phyloP scores from a whole-genome alignment of 1,140 invertebrate species.

The Brachionus manjavacas region DNA sequence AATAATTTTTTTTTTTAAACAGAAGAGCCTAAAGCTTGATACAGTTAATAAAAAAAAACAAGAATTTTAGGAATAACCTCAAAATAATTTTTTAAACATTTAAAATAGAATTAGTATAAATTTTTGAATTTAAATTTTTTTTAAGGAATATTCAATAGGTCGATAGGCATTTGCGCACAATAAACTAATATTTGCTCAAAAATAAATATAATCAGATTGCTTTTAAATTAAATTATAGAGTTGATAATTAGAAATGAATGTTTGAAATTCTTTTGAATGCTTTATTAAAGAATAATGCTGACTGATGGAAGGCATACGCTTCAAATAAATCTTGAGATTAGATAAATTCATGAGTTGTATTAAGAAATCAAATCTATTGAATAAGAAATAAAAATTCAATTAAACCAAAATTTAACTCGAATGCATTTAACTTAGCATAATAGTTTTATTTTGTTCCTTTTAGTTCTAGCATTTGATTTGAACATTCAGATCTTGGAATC shows the following conservation, averaged over 20 bases:
- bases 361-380: background rate
- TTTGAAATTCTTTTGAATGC: background rate
- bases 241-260: background rate
- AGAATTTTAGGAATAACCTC: too few relatives aligned
- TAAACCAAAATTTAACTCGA: background rate
- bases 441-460: background rate
- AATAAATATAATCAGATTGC: background rate
- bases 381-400: constrained; percentile 1
- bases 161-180: background rate
- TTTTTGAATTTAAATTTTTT: background rate
- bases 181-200: background rate
- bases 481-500: background rate
- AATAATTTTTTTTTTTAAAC: too few relatives aligned
- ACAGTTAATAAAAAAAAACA: too few relatives aligned
- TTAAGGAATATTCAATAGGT: background rate
- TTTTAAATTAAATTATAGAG: constrained; percentile 1
- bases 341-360: background rate
- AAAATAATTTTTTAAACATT: background rate
- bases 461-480: background rate
- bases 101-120: background rate
- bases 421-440: background rate
- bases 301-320: background rate
- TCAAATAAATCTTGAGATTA: background rate
- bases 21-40: too few relatives aligned
- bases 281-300: background rate